phyloP scores from a whole-genome alignment of 1,140 invertebrate genomes.

The Tetragonula clypearis region DNA sequence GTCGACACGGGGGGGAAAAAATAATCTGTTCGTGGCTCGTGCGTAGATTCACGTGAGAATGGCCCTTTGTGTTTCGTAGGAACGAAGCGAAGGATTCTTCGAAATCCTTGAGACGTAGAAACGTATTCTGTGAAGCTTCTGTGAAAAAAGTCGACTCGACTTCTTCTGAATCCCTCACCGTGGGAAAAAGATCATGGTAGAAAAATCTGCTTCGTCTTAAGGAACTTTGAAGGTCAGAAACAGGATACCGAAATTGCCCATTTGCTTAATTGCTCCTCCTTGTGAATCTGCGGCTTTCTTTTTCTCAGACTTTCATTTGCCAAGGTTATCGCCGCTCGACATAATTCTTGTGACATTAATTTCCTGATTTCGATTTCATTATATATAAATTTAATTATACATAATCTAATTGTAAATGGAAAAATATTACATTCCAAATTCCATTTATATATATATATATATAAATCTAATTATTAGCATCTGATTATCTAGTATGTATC shows the following conservation, averaged over 20 bases:
- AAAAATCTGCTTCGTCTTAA: too few relatives aligned
- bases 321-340: not conserved
- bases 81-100: not conserved
- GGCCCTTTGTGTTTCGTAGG: not conserved
- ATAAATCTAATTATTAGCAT: too few relatives aligned
- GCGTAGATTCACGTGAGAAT: constrained; percentile 9
- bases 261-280: not conserved
- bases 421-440: too few relatives aligned
- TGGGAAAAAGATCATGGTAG: too few relatives aligned
- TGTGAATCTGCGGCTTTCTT: too few relatives aligned
- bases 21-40: constrained; percentile 8
- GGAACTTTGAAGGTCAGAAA: too few relatives aligned
- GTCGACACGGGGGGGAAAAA: not conserved
- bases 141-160: not conserved
- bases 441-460: too few relatives aligned
- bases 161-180: too few relatives aligned
- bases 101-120: not conserved
- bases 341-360: not conserved
- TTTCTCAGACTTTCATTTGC: not conserved
- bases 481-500: too few relatives aligned
- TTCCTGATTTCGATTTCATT: not conserved
- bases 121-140: not conserved
- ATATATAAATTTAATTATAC: too few relatives aligned
- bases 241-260: not conserved
- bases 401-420: too few relatives aligned